Conservation (phyloP, 1,140 invertebrate genomes). For the Cephus cinctus region DNA sequence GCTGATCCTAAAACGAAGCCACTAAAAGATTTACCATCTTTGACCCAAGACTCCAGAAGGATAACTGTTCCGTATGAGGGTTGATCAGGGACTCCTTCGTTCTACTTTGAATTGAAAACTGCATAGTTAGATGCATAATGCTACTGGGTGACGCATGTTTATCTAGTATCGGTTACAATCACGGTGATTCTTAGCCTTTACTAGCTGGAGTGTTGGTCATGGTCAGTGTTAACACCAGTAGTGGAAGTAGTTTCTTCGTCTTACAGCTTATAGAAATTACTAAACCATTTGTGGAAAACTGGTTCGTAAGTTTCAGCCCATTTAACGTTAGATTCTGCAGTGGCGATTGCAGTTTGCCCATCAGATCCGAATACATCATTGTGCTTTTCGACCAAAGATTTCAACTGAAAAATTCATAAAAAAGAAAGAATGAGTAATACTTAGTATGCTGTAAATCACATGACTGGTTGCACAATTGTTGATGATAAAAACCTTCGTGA, state of each 20-base stretch:
- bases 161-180: too few species aligned
- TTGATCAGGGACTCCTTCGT: too few species aligned
- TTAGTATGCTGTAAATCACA: not conserved
- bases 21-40: too few species aligned
- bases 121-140: too few species aligned
- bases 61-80: too few species aligned
- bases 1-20: too few species aligned
- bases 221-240: conserved; percentile 4
- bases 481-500: conserved; percentile 17
- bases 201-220: too few species aligned
- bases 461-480: too few species aligned
- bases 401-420: conserved; percentile 21
- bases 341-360: not conserved
- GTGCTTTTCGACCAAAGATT: not conserved
- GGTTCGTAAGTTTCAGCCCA: conserved; percentile 8
- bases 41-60: too few species aligned
- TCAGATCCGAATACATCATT: conserved; percentile 6
- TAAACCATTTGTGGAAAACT: conserved; percentile 1
- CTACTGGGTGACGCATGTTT: too few species aligned
- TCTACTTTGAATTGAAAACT: too few species aligned
- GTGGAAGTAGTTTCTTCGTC: conserved; percentile 1
- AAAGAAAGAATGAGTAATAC: conserved; percentile 2
- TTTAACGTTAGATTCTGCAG: conserved; percentile 19
- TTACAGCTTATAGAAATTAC: conserved; percentile 3
- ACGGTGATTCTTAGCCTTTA: too few species aligned